A percentile compares a stretch with the other conserved stretches of the same genome.
Evolutionary conservation across 2,888 invertebrate genomes (phyloP).

Genomic region (Ceriagrion tenellum): DNA sequence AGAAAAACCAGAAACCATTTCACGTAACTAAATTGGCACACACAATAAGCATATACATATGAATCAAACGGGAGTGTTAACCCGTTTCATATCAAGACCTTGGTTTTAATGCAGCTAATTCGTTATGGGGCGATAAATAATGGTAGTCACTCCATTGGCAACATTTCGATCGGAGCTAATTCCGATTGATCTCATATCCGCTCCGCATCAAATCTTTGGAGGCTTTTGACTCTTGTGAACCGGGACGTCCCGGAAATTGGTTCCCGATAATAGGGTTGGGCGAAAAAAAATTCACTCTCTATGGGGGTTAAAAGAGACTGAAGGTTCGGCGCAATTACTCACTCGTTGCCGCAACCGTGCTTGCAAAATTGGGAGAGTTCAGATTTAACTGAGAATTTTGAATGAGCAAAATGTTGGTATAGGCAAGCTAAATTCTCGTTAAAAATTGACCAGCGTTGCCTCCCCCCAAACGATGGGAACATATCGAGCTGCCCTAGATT

Average conservation of each 20-base stretch:
- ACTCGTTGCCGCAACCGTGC: constrained; percentile 24
- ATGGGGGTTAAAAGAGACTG: background rate
- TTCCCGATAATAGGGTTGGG: constrained; percentile 1
- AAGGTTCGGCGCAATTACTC: background rate
- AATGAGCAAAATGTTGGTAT: background rate
- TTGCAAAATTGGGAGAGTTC: background rate
- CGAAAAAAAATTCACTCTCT: background rate
- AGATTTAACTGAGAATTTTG: constrained; percentile 31
- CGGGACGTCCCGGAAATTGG: constrained; percentile 8
- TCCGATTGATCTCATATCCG: constrained; percentile 22
- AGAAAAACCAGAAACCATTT: background rate
- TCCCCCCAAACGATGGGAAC: background rate
- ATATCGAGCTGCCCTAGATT: background rate
- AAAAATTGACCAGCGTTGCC: background rate
- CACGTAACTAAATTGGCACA: background rate
- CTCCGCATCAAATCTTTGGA: constrained; percentile 26
- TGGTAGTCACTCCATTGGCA: background rate
- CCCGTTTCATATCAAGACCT: background rate
- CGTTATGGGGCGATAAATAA: background rate
- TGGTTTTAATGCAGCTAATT: background rate
- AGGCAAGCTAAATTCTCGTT: background rate
- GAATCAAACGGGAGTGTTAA: background rate
- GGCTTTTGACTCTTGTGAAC: background rate
- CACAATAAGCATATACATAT: background rate
- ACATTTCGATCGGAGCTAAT: background rate